Base-by-base conservation (phyloP, 2,888 invertebrate genomes). In the Cheilosia pagana region DNA sequence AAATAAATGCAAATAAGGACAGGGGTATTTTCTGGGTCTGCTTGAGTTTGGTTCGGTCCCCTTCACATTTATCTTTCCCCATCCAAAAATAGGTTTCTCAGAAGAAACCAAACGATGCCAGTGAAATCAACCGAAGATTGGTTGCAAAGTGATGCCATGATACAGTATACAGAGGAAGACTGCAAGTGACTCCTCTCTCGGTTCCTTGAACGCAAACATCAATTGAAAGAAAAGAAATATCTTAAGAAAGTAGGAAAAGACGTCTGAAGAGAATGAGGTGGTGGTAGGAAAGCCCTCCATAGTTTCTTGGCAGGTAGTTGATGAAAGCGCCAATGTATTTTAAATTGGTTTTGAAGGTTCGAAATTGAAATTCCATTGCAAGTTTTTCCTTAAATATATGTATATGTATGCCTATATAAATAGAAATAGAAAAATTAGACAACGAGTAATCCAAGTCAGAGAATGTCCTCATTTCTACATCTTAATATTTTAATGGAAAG, bases 401-500 rank as follows among this genome's bases (percentile, higher is more conserved):
- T 71, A 48, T 60, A 28, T 35, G 16, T 28, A 62, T 71, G 8
- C n/a, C n/a, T n/a, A n/a, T n/a, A n/a, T n/a, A n/a, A n/a, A n/a
- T n/a, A n/a, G n/a, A 45, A 31, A 25, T 31, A 16, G 28, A n/a
- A 53, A 70, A 71, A 76, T 62, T 75, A 77, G 28, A 77, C 35
- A 65, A 52, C 59, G 31, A 60, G 63, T n/a, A 63, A 43, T 59
- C 28, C 28, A 65, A 76, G 48, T 57, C 59, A 48, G 31, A 57
- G 50, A 75, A 59, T 71, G 81, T 65, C 59, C 60, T 68, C 65
- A 67, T 77, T 82, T 72, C 67, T 35, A 31, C 48, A 35, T 65
- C 62, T 72, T 72, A 72, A 78, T 77, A 67, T 67, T 82, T 82
- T 78, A 82, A 82, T 82, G 77, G 82, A 67, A 72, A 53, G 59